Conservation (phyloP, 2,888 invertebrate genomes). For the Campoplex capitator region DNA sequence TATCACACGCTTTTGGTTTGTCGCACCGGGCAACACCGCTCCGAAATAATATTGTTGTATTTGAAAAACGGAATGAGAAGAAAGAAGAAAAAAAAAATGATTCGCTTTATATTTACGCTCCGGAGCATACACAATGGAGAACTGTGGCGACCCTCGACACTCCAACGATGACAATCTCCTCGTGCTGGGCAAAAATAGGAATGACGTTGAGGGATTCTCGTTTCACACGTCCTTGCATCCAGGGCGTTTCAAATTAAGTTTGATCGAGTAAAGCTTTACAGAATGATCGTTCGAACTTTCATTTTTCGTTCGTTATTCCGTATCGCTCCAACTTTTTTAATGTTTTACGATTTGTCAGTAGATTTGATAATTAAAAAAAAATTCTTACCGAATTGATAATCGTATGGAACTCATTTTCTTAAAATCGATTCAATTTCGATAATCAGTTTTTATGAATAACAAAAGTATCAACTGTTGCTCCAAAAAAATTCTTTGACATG, state of each 20-base stretch:
- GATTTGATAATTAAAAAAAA: no score
- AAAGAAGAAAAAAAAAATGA: slow-evolving; percentile 6
- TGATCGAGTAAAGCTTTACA: no score
- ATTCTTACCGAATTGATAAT: no score
- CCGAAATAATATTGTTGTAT: slow-evolving; percentile 1
- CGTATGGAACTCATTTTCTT: background rate
- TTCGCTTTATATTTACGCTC: slow-evolving; percentile 22
- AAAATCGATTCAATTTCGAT: background rate
- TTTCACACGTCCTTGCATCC: background rate
- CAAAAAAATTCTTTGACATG: background rate
- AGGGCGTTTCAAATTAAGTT: background rate
- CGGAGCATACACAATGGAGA: slow-evolving; percentile 31
- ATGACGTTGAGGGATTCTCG: slow-evolving; percentile 10
- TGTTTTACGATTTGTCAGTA: background rate
- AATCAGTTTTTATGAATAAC: background rate
- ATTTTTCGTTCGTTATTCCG: background rate
- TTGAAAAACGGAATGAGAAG: background rate
- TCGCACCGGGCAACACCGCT: background rate
- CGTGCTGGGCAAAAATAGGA: slow-evolving; percentile 24
- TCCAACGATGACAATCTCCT: slow-evolving; percentile 37
- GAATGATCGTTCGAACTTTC: background rate
- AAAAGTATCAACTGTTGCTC: background rate
- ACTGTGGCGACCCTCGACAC: background rate
- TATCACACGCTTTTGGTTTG: background rate
- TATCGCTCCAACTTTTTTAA: background rate